Conservation (phyloP, 2,113 vertebrate species). For the Progne subis region DNA sequence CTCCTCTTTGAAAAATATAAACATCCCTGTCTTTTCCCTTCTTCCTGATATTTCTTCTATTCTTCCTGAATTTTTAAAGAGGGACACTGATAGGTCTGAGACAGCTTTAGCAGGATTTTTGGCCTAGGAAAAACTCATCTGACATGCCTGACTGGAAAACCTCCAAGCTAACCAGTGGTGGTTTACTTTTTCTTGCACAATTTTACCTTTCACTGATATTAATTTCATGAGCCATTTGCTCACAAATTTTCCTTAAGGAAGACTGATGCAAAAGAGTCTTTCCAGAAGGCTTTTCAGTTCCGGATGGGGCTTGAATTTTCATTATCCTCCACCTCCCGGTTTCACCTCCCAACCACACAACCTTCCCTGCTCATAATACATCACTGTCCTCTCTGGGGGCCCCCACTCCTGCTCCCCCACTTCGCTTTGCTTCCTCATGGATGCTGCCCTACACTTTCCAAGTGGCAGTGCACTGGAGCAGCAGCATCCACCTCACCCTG, state of each 20-base stretch:
- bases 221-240: background rate
- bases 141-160: background rate
- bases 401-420: background rate
- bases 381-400: background rate
- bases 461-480: fast-evolving
- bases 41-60: background rate
- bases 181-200: background rate
- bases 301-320: background rate
- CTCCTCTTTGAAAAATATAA: background rate
- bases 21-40: background rate
- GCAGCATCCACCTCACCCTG: background rate
- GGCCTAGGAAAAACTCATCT: background rate
- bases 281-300: background rate
- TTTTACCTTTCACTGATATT: background rate
- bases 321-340: fast-evolving
- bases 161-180: background rate
- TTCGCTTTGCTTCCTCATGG: background rate
- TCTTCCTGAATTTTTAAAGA: background rate
- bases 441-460: fast-evolving
- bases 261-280: background rate
- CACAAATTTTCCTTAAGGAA: background rate
- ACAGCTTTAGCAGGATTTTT: background rate
- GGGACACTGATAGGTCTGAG: background rate
- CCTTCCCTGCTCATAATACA: background rate
- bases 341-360: background rate